phyloP scores from a whole-genome alignment of 2,797 vertebrate species.

The Neomorphus geoffroyi region DNA sequence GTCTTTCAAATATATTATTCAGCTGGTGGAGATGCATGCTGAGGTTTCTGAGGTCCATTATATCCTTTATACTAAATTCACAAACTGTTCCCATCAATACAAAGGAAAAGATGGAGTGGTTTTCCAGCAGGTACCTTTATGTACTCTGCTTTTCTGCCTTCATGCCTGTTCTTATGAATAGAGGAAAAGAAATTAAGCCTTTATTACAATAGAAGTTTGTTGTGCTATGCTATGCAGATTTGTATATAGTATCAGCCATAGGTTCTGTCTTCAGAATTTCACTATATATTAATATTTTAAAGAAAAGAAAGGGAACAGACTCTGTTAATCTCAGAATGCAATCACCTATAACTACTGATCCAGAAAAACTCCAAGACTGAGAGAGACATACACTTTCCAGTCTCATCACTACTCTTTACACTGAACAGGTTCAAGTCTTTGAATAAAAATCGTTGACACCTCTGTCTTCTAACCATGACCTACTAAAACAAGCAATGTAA shows the following conservation, averaged over 20 bases:
- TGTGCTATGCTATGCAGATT: background rate
- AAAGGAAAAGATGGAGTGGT: background rate
- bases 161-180: background rate
- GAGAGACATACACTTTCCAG: background rate
- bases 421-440: background rate
- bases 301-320: background rate
- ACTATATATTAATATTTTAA: background rate
- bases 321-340: background rate
- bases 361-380: background rate
- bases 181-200: background rate
- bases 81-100: background rate
- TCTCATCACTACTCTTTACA: background rate
- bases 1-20: background rate
- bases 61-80: background rate
- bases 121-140: background rate
- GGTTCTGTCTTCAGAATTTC: background rate
- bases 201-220: background rate
- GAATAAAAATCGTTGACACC: background rate
- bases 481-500: background rate
- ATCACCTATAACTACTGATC: background rate
- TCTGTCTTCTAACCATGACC: background rate
- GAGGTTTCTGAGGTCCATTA: background rate
- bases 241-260: background rate
- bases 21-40: background rate
- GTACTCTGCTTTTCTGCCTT: constrained; percentile 1